phyloP scores from a whole-genome alignment of 2,888 invertebrate genomes.

The Amiota mariae region DNA sequence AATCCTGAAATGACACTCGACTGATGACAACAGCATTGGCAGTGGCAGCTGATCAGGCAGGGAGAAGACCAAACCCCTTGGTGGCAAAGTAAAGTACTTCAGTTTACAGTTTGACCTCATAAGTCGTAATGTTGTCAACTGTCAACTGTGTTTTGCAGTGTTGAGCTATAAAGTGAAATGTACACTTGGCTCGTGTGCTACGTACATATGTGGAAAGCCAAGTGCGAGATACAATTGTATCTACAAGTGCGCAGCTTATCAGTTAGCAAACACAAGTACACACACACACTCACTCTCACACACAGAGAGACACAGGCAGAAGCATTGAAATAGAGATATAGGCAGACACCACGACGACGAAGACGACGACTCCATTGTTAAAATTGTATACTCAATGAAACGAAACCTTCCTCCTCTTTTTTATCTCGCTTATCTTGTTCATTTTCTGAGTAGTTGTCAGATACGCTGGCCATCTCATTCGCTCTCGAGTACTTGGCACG shows the following conservation, averaged over 20 bases:
- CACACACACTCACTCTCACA: too few relatives aligned
- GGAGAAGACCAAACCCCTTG: neutral
- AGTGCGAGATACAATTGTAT: slow-evolving; percentile 40
- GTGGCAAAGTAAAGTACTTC: neutral
- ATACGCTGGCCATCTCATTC: slow-evolving; percentile 37
- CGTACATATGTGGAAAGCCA: neutral
- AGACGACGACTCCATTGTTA: slow-evolving; percentile 42
- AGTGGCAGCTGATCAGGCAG: neutral
- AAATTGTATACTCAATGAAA: slow-evolving; percentile 30
- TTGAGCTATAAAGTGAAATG: neutral
- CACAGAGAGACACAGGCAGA: slow-evolving; percentile 5
- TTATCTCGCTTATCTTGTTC: slow-evolving; percentile 1
- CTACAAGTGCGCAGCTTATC: slow-evolving; percentile 31
- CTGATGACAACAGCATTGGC: neutral
- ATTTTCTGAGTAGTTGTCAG: neutral
- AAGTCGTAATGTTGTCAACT: too few relatives aligned
- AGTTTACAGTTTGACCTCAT: too few relatives aligned
- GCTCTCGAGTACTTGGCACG: slow-evolving; percentile 52
- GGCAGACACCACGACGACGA: slow-evolving; percentile 35
- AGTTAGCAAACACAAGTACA: slow-evolving; percentile 43
- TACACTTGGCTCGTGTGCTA: neutral
- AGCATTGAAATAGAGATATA: slow-evolving; percentile 28
- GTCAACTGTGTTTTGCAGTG: neutral
- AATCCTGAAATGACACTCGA: slow-evolving; percentile 59
- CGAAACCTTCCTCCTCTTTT: neutral